Percentiles rank a stretch among this genome's conserved stretches.
Conservation (phyloP, 2,888 invertebrate genomes). For the Saturnia pavonia region DNA sequence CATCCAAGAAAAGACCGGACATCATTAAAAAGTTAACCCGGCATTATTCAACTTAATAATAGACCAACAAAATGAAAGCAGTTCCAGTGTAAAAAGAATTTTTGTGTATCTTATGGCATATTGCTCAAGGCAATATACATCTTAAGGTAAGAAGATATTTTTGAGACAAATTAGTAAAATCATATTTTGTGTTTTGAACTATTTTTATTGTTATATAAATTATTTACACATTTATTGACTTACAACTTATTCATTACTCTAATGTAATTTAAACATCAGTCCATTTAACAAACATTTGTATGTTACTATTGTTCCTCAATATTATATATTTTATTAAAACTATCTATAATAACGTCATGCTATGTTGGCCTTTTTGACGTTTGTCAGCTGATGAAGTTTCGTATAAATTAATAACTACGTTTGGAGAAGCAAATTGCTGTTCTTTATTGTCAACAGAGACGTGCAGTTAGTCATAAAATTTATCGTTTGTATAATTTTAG, state of each 20-base stretch:
- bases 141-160: slow-evolving; percentile 25
- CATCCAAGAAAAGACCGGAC: slow-evolving; percentile 17
- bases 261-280: background rate
- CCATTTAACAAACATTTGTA: too few species aligned
- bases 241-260: background rate
- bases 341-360: too few species aligned
- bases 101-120: slow-evolving; percentile 11
- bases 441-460: too few species aligned
- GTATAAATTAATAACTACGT: too few species aligned
- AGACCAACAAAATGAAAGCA: slow-evolving; percentile 42
- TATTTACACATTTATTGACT: background rate
- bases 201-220: background rate
- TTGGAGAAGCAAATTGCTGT: too few species aligned
- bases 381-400: too few species aligned
- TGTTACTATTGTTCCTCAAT: too few species aligned
- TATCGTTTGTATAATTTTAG: too few species aligned
- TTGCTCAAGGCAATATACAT: slow-evolving; percentile 19
- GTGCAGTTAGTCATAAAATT: too few species aligned
- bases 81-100: slow-evolving; percentile 29
- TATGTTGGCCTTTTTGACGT: too few species aligned
- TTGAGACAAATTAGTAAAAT: slow-evolving; percentile 27
- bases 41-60: slow-evolving; percentile 44
- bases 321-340: too few species aligned
- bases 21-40: slow-evolving; percentile 37
- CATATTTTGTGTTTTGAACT: background rate